Conservation (phyloP, 2,113 vertebrate genomes). For the Arothron firmamentum region DNA sequence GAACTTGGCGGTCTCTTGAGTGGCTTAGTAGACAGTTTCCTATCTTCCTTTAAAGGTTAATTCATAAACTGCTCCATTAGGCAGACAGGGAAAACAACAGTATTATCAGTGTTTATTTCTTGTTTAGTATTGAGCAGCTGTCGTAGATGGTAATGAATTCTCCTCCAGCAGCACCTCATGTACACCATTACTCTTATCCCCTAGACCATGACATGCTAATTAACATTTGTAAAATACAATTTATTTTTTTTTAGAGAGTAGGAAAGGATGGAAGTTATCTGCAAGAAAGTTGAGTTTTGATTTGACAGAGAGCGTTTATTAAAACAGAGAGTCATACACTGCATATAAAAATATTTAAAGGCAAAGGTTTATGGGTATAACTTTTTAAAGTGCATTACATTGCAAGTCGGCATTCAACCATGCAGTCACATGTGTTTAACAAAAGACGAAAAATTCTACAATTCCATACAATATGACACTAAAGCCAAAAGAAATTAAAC, state of each 20-base stretch:
- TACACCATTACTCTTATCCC: constrained; percentile 65
- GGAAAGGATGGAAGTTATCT: constrained; percentile 7
- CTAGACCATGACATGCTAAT: constrained; percentile 62
- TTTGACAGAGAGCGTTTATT: constrained; percentile 38
- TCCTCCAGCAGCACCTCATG: constrained; percentile 45
- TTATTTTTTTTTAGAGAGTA: constrained; percentile 52
- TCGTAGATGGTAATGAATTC: constrained; percentile 61
- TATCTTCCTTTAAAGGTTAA: constrained; percentile 27
- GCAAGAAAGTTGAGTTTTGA: constrained; percentile 15
- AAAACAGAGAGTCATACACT: constrained; percentile 13
- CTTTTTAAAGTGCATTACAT: no score
- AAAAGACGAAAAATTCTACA: no score
- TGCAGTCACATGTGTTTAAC: no score
- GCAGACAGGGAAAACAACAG: constrained; percentile 37
- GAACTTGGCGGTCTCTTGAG: background rate
- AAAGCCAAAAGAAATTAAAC: no score
- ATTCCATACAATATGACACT: no score
- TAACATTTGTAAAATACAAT: constrained; percentile 63
- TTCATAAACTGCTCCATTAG: constrained; percentile 59
- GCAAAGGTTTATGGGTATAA: no score
- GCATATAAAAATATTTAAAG: constrained; percentile 1
- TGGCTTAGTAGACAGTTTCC: background rate
- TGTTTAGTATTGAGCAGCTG: constrained; percentile 51
- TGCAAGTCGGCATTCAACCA: no score
- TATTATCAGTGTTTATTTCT: constrained; percentile 49